Evolutionary conservation across 2,888 invertebrate genomes (phyloP), one percentile per base, ranked within the genome.

Genomic region (Pilophorus perplexus): DNA sequence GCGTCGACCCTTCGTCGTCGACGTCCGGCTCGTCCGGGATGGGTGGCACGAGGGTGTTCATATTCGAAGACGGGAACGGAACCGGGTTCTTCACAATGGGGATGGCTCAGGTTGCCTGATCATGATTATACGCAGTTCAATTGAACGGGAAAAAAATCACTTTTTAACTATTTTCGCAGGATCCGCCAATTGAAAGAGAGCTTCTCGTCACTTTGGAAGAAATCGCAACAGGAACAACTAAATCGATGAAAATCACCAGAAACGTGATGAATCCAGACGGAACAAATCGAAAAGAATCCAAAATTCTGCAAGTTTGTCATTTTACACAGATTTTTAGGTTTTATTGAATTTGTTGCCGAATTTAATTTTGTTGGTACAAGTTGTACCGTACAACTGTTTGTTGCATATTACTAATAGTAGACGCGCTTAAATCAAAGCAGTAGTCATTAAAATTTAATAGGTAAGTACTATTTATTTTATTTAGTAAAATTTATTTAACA

Each of bases 181-280:
- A 94, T 77, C 89, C 93, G 2, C 86, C 94, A 0, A 90, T 94
- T 55, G 93, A 93, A 74, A 90, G 94, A 77, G 96, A 97, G 75
- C 79, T 98, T 28, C 92, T 90, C 74, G 93, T 97, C 1, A 86
- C 89, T 0, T 78, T 99, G 48, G 98, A 99, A 75, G 98, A 99
- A 74, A 91, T 98, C 67, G 85, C 89, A 40, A 88, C 85, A 64
- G 98, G 98, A 6, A 93, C 94, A 75, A 89, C 90, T 0, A 99
- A 98, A 79, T 98, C 97, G 77, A 96, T 99, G 93, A 99, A 98
- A 78, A 99, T 99, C 71, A 96, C 95, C 1, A 85, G 95, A 62
- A 86, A 93, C 75, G 90, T 93, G 0, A 80, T 90, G 50, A 87
- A 88, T 70, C 82, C 88, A 0, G 95, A 96, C 76, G 93, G 94